phyloP scores from a whole-genome alignment of 2,888 invertebrate species.

The Psylliodes chrysocephalus region DNA sequence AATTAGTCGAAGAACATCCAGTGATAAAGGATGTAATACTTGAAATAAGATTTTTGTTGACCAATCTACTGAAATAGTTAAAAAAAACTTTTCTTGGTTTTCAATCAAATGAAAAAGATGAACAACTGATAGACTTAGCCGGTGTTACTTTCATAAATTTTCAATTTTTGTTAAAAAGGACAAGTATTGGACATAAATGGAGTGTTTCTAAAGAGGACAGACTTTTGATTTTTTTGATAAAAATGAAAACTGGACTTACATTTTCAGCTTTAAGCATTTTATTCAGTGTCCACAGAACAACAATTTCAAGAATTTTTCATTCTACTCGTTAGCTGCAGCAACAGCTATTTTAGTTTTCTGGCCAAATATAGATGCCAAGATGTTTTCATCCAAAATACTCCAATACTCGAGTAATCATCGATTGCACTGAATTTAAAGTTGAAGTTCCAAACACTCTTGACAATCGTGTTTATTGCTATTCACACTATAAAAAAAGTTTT shows the following conservation, averaged over 20 bases:
- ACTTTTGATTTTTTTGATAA: slow-evolving; percentile 37
- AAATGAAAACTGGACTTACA: slow-evolving; percentile 38
- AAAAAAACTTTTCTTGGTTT: background rate
- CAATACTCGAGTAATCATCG: background rate
- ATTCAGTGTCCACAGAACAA: slow-evolving; percentile 6
- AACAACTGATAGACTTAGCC: background rate
- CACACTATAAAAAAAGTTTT: background rate
- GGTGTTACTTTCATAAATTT: background rate
- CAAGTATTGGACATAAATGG: background rate
- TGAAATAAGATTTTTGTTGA: no score
- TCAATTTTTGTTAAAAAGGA: background rate
- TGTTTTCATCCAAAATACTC: background rate
- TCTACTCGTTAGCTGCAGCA: background rate
- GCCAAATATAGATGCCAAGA: background rate
- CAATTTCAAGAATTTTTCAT: background rate
- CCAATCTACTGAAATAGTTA: background rate
- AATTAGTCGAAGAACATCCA: no score
- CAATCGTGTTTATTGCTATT: background rate
- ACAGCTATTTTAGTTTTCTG: background rate
- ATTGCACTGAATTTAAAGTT: background rate
- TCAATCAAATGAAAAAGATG: background rate
- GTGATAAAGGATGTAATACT: no score
- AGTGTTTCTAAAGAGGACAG: slow-evolving; percentile 19
- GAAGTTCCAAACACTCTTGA: background rate
- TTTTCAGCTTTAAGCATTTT: slow-evolving; percentile 34